Evolutionary conservation across 2,888 invertebrate species (phyloP).

Genomic region (Brachyptera putata): DNA sequence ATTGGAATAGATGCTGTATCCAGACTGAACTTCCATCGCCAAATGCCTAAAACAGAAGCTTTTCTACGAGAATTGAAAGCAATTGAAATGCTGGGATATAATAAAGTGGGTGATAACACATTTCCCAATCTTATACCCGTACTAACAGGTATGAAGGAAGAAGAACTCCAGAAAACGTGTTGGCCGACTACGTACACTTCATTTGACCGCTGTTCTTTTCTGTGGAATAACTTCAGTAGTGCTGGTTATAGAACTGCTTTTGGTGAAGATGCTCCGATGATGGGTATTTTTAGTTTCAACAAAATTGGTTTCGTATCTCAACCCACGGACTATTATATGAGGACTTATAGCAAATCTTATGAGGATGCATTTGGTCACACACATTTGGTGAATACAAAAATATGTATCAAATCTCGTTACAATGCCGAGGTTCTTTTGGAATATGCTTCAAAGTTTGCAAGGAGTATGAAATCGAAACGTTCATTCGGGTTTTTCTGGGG

Average conservation of each 20-base stretch:
- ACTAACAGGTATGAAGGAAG: conserved; percentile 64
- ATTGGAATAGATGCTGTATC: conserved; percentile 85
- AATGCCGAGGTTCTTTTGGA: conserved; percentile 67
- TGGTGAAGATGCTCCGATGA: conserved; percentile 75
- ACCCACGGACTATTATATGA: conserved; percentile 82
- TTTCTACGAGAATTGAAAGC: conserved; percentile 60
- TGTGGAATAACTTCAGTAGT: conserved; percentile 76
- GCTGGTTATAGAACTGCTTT: conserved; percentile 72
- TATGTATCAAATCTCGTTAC: conserved; percentile 67
- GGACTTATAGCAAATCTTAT: conserved; percentile 66
- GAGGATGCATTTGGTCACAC: conserved; percentile 64
- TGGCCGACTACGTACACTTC: conserved; percentile 54
- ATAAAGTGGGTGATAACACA: conserved; percentile 92
- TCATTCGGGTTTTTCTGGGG: conserved; percentile 85
- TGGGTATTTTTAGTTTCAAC: conserved; percentile 77
- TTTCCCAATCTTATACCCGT: conserved; percentile 85
- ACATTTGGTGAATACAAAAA: conserved; percentile 57
- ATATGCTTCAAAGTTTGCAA: conserved; percentile 62
- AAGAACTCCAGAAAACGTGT: conserved; percentile 61
- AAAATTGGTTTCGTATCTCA: conserved; percentile 70
- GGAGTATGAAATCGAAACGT: conserved; percentile 53
- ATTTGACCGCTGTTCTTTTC: conserved; percentile 75
- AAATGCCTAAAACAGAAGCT: conserved; percentile 68
- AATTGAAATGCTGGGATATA: conserved; percentile 81
- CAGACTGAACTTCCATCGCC: conserved; percentile 76